Evolutionary conservation across 2,113 vertebrate species (phyloP).

Genomic region (Bucco capensis): DNA sequence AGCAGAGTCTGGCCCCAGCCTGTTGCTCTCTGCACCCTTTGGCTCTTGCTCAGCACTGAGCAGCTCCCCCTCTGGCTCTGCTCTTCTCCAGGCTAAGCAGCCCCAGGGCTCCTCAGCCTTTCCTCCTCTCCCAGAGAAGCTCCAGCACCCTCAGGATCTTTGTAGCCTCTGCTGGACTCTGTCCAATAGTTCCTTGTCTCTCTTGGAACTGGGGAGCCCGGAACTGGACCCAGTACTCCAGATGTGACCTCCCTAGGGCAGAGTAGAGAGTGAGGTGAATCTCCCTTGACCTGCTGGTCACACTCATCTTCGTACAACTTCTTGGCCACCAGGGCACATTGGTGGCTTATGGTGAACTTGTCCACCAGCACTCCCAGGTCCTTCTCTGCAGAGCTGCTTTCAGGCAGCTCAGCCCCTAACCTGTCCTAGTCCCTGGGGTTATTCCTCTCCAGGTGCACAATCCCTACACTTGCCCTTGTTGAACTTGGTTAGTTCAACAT

Average conservation of each 20-base stretch:
- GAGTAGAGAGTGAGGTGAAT: neutral
- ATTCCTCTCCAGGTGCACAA: neutral
- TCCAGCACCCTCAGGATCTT: neutral
- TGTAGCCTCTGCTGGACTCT: neutral
- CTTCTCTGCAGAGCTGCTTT: neutral
- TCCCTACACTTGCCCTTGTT: neutral
- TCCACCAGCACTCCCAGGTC: neutral
- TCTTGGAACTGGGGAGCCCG: neutral
- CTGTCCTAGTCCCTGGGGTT: neutral
- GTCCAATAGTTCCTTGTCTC: neutral
- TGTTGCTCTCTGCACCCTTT: neutral
- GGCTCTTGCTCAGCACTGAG: neutral
- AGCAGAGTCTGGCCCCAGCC: neutral
- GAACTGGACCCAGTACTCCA: neutral
- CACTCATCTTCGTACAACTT: neutral
- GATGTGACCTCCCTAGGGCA: neutral
- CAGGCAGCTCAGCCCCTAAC: neutral
- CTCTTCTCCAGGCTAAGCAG: neutral
- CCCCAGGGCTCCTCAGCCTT: neutral
- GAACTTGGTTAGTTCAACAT: neutral
- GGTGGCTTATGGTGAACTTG: neutral
- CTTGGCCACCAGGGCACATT: neutral
- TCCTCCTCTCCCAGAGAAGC: neutral
- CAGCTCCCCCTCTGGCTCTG: neutral
- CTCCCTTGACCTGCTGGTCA: neutral